Evolutionary conservation across 2,113 vertebrate species (phyloP).

Genomic region (Todiramphus chloris): DNA sequence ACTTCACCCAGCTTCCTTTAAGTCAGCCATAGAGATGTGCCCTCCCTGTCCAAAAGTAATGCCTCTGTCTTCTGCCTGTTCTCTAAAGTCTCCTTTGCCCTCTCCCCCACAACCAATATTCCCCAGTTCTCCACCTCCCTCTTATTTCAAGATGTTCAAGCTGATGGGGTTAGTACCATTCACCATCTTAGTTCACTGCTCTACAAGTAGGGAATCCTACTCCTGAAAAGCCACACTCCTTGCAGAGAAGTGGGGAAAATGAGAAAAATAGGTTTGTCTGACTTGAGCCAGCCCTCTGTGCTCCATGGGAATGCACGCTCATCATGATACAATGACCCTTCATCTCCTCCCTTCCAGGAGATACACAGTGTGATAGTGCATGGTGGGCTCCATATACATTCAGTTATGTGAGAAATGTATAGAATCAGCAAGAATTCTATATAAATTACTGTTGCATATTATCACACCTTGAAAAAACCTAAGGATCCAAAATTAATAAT

Average conservation of each 20-base stretch:
- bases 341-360: neutral
- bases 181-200: neutral
- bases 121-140: neutral
- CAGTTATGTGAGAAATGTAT: neutral
- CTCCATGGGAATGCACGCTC: neutral
- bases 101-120: neutral
- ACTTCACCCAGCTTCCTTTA: neutral
- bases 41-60: neutral
- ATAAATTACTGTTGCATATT: neutral
- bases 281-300: neutral
- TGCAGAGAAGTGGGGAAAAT: neutral
- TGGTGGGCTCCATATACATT: neutral
- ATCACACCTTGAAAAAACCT: neutral
- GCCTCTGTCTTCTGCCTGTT: neutral
- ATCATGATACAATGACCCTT: fast-evolving
- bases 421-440: neutral
- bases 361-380: neutral
- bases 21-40: neutral
- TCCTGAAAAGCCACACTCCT: neutral
- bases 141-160: neutral
- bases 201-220: neutral
- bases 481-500: neutral
- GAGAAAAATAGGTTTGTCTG: neutral
- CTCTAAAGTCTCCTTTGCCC: neutral
- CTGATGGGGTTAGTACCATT: neutral